Base-by-base conservation (phyloP, 2,888 invertebrate genomes). In the Aphidoletes aphidimyza region DNA sequence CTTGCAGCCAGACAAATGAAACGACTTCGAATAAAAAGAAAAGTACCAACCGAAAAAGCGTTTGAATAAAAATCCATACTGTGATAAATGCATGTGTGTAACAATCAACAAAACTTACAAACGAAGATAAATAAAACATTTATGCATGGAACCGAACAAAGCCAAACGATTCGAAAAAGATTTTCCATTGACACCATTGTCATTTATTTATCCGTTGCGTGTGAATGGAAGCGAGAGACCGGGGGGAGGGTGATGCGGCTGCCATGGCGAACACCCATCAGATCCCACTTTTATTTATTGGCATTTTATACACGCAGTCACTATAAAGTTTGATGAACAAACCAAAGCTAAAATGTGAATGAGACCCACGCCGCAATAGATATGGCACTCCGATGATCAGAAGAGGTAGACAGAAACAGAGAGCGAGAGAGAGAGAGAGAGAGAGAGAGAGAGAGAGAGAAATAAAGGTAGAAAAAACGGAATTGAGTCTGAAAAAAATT, bases 101-200 rank as follows among this genome's bases (percentile, higher is more conserved):
- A 17, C 34, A 54, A 14, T 14, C 0, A 34, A 69, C 30, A 69
- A 69, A 69, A 69, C 69, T 69, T 69, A 9, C 3, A 69, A 69
- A 34, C 26, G 19, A 69, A 30, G 30, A 69, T 69, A 69, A 69
- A 69, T 69, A 30, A 69, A 69, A 69, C 34, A 69, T 69, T 69
- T 69, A 30, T 30, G 69, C 34, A 14, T 69, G 34, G 8, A 69
- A 69, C 42, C 42, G 42, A 42, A 42, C 22, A 30, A 6, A 30
- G 30, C 69, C 69, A 30, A 69, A 69, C 69, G 30, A 69, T 30
- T 30, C 14, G 11, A 69, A 69, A 69, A 30, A 69, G 30, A 69
- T 30, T 30, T 30, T 30, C 1, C 69, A 69, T 30, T 30, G 69
- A 30, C 6, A 69, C 14, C 69, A 30, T 47, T 17, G 8, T 47